Evolutionary conservation across 2,113 vertebrate species (phyloP).

Genomic region (Alectura lathami): DNA sequence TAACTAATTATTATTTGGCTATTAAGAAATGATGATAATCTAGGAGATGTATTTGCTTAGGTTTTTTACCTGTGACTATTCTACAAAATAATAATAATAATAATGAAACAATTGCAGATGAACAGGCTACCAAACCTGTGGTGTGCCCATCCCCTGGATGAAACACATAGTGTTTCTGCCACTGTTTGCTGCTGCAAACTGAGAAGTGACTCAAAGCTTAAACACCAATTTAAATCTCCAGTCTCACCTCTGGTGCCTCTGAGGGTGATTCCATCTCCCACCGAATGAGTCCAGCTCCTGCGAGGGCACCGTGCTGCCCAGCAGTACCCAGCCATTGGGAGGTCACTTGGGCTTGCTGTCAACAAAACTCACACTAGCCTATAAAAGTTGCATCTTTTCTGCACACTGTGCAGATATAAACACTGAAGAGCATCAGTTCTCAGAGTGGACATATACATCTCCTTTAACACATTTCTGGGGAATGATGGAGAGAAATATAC

Average conservation of each 20-base stretch:
- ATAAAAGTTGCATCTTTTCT: neutral
- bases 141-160: neutral
- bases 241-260: neutral
- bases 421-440: fast-evolving
- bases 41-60: neutral
- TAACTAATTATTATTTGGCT: neutral
- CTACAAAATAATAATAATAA: no score
- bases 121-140: fast-evolving
- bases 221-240: neutral
- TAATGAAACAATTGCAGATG: no score
- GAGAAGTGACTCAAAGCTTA: neutral
- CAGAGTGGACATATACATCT: neutral
- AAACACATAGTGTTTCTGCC: fast-evolving
- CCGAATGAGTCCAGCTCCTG: neutral
- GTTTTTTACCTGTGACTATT: neutral
- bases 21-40: neutral
- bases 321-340: neutral
- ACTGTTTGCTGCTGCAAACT: no score
- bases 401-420: neutral
- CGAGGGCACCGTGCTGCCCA: fast-evolving
- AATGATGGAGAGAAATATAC: neutral
- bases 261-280: fast-evolving
- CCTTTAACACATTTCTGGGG: neutral
- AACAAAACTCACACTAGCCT: neutral
- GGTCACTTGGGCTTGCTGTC: fast-evolving